Evolutionary conservation across 2,888 invertebrate genomes (phyloP), one percentile per base, ranked within the genome.

Genomic region (Saturnia japonica): DNA sequence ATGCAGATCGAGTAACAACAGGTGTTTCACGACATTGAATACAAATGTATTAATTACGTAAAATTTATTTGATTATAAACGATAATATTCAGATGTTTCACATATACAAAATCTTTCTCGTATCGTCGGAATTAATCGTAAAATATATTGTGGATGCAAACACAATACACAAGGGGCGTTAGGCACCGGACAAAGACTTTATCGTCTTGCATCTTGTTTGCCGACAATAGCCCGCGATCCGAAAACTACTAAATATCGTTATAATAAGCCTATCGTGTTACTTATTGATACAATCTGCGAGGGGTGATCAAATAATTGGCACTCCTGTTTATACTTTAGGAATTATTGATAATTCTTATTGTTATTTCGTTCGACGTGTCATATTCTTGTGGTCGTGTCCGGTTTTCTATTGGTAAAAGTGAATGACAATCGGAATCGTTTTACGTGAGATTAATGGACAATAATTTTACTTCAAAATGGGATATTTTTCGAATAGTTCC

Each of bases 191-290:
- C 64, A 70, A 67, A 42, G 67, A 25, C 67, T 25, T 70, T 70
- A 70, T 73, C 77, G 73, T 72, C 67, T 40, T 40, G 1, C 72
- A 73, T 70, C 70, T 67, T 70, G 70, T 70, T 73, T 71, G 34
- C 66, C 69, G 68, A 84, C 83, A 83, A 84, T 79, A 69, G 78
- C 34, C 60, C 47, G 47, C 40, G 34, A 70, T 42, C 54, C 54
- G 70, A 64, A 69, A 89, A 87, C 86, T 88, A 87, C 86, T 88
- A 86, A 91, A 91, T 93, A 93, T 91, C 91, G 91, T 90, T 91
- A 91, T 92, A 93, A 93, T 89, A 90, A 91, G 87, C 81, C 78
- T 86, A 91, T 93, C 91, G 86, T 88, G 87, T 93, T 92, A 89
- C 92, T 73, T 78, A 73, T 70, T 79, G 90, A 91, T 90, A 78